Evolutionary conservation across 2,113 vertebrate species (phyloP), one percentile per base, ranked within the genome.

Genomic region (Philantomba maxwellii): DNA sequence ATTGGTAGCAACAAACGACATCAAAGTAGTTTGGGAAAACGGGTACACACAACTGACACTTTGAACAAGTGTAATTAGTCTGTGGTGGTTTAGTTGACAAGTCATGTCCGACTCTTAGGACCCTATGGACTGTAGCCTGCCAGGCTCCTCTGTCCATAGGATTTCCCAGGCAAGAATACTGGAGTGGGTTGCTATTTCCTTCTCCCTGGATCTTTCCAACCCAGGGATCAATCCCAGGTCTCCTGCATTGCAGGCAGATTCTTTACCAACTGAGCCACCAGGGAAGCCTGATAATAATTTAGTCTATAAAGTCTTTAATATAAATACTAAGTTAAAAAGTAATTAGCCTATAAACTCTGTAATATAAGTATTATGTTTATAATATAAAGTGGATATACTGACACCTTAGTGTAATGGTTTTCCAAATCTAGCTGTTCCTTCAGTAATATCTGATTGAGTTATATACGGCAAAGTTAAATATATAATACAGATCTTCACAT

Each of bases 351-450:
- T 36, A 47, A 23, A 85, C 1, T 60, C 17, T 77, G 58, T 70
- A 85, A 51, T 49, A 12, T 39, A 39, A n/a, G 17, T 66, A 66
- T 19, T n/a, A n/a, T 64, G n/a, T 64, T n/a, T 36, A 73, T 70
- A 70, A 23, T 39, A 75, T 33, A 91, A 49, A 64, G 39, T n/a
- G 39, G 23, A 78, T 57, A 55, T 39, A 83, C 11, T 49, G 25
- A 95, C 16, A 81, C 1, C 30, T 87, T 26, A 80, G 25, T 91
- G 30, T 94, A 81, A 93, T 36, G 49, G 19, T 66, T 96, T 97
- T 87, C 64, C 84, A 93, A 94, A 91, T 66, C 25, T 6, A 86
- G 60, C 53, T 55, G 11, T 80, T 93, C 75, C 87, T 80, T 86
- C 49, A 95, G 0, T 80, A 58, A 55, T 73, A 25, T 73, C 49